Conservation (phyloP, 1,140 invertebrate species). For the Caenorhabditis brenneri region DNA sequence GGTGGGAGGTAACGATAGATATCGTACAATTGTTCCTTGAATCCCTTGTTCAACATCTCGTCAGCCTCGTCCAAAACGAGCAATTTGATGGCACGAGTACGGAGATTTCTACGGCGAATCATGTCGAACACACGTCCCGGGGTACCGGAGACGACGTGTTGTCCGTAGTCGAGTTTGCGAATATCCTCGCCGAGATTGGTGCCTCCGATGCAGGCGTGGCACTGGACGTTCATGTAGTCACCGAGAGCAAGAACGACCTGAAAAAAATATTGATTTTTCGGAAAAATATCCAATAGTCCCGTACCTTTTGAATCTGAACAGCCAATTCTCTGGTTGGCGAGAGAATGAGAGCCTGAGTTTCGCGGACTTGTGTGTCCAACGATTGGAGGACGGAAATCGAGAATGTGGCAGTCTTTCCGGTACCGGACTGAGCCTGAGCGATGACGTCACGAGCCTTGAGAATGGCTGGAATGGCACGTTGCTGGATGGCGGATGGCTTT, state of each 20-base stretch:
- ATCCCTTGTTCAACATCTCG: conserved; percentile 98
- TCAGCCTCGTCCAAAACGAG: conserved; percentile 97
- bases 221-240: conserved; percentile 99
- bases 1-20: conserved; percentile 97
- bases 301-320: conserved; percentile 93
- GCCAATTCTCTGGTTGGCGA: conserved; percentile 97
- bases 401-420: conserved; percentile 98
- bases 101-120: conserved; percentile 90
- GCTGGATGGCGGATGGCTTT: conserved; percentile 98
- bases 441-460: conserved; percentile 78
- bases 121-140: conserved; percentile 98
- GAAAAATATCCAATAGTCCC: background rate
- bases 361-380: conserved; percentile 88
- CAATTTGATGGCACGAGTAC: conserved; percentile 95
- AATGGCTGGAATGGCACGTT: conserved; percentile 93
- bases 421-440: conserved; percentile 87
- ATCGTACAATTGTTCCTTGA: conserved; percentile 99
- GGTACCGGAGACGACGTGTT: conserved; percentile 92
- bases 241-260: conserved; percentile 90
- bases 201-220: conserved; percentile 98
- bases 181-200: conserved; percentile 99
- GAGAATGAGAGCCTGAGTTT: conserved; percentile 92
- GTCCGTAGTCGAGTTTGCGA: conserved; percentile 95
- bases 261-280: background rate
- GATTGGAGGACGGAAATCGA: conserved; percentile 93